Evolutionary conservation across 37 sponge, comb jelly and placozoan species (phyloP).

Genomic region (Chondrilla cf. caribensis): DNA sequence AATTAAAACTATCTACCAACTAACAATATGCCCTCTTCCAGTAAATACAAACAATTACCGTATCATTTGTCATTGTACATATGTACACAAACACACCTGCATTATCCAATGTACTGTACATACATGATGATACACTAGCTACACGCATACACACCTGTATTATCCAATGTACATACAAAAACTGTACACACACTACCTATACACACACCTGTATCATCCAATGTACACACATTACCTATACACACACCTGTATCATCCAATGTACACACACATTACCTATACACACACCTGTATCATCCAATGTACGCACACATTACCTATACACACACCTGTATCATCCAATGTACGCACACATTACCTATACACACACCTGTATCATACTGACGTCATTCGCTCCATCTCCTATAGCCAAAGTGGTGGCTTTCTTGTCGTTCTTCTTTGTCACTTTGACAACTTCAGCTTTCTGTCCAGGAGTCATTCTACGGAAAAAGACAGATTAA

Average conservation of each 20-base stretch:
- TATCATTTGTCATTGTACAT: neutral
- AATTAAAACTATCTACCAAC: too few relatives aligned
- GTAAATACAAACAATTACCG: neutral
- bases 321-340: neutral
- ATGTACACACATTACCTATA: too few relatives aligned
- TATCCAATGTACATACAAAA: too few relatives aligned
- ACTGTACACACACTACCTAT: too few relatives aligned
- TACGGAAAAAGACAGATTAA: neutral
- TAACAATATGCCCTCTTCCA: too few relatives aligned
- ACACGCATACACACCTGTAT: too few relatives aligned
- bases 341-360: too few relatives aligned
- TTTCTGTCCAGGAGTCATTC: slow-evolving; percentile 80
- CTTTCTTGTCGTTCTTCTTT: slow-evolving; percentile 39
- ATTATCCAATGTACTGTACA: neutral
- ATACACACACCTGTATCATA: slow-evolving; percentile 75
- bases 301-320: neutral
- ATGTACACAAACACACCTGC: neutral
- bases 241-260: neutral
- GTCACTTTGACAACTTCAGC: slow-evolving; percentile 69
- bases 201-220: too few relatives aligned
- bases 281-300: neutral
- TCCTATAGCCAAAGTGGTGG: slow-evolving; percentile 82
- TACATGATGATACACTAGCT: too few relatives aligned
- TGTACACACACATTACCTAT: too few relatives aligned
- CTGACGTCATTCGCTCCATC: slow-evolving; percentile 92